Evolutionary conservation across 2,888 invertebrate genomes (phyloP), one percentile per base, ranked within the genome.

Genomic region (Oligia latruncula): DNA sequence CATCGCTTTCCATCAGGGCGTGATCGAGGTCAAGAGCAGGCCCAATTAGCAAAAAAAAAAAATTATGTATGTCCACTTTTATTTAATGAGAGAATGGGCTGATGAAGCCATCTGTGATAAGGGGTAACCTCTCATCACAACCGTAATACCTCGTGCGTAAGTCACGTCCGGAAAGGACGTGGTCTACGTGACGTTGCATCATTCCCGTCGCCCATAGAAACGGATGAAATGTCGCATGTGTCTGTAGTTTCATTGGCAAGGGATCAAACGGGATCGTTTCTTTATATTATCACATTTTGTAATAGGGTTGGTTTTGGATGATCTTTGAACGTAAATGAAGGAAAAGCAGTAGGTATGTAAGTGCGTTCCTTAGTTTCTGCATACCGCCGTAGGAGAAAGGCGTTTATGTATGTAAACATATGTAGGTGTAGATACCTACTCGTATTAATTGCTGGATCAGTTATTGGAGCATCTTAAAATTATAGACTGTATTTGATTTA

Each of bases 81-180:
- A 67, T 4, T 20, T 52, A n/a, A 20, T 46, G 23, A 11, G 6
- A 1, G 17, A 70, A 29, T 58, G 11, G 40, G 4, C 35, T 23
- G 4, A 66, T 60, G 13, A 13, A 20, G 13, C 29, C 13, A 6
- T 65, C n/a, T 35, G 13, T 46, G 52, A 52, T 64, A 78, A 70
- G 9, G 46, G 62, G 46, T 46, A 15, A 35, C 17, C 64, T 20
- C 46, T 66, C 77, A 78, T 46, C 64, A 46, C n/a, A 64, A 70
- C 35, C 55, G 68, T 35, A 35, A 15, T 64, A 17, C 8, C 58
- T 49, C 20, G 64, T 17, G 40, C 64, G 20, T 65, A 17, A 46
- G 64, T 78, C 70, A 79, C 78, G 78, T 78, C 35, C 23, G 6
- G n/a, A 4, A n/a, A 15, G 35, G 43, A 55, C 55, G 78, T 70